Conservation (phyloP, 2,888 invertebrate species). For the Apodemia hepburni region DNA sequence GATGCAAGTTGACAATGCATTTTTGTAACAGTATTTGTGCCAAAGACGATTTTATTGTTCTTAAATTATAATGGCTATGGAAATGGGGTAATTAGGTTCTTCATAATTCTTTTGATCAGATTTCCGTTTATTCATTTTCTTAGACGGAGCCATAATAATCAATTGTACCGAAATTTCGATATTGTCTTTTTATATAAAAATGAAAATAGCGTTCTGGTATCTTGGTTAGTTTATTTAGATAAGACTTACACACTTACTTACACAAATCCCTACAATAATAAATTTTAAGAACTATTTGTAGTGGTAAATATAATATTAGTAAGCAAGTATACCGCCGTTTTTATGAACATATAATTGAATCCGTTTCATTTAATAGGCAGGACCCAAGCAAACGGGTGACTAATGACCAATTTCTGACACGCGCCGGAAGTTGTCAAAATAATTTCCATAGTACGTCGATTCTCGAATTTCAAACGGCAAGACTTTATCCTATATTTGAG, state of each 20-base stretch:
- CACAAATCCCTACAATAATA: background rate
- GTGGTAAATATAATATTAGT: background rate
- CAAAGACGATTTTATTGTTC: constrained; percentile 18
- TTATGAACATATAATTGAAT: constrained; percentile 2
- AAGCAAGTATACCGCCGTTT: background rate
- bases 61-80: constrained; percentile 7
- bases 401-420: constrained; percentile 8
- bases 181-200: no score
- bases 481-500: background rate
- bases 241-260: no score
- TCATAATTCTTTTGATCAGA: background rate
- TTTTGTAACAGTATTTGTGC: constrained; percentile 27
- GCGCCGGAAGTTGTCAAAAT: constrained; percentile 13
- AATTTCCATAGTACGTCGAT: constrained; percentile 11
- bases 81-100: constrained; percentile 4
- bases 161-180: no score
- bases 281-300: background rate
- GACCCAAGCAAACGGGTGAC: constrained; percentile 6
- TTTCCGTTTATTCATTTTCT: no score
- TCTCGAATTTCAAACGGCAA: constrained; percentile 2
- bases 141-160: no score
- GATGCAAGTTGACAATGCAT: constrained; percentile 28
- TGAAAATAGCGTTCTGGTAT: no score
- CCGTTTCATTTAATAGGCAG: constrained; percentile 1
- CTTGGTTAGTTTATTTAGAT: no score